Conservation (phyloP, 2,888 invertebrate species). For the Ormyrus rosae region DNA sequence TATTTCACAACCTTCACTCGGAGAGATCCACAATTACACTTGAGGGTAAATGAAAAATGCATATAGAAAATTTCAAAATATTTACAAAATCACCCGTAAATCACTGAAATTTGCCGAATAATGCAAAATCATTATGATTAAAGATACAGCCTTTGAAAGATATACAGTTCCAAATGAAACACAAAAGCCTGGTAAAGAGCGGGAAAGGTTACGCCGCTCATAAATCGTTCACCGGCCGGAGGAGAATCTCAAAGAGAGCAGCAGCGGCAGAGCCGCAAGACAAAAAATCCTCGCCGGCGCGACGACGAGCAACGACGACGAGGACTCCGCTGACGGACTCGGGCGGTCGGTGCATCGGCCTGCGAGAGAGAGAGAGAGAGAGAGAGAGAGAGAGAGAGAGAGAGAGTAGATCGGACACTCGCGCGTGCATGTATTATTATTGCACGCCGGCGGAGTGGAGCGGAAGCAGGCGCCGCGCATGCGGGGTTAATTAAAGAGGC, state of each 20-base stretch:
- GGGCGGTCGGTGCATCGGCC: slow-evolving; percentile 19
- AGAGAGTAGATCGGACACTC: slow-evolving; percentile 32
- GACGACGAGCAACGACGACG: slow-evolving; percentile 5
- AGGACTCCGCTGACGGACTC: neutral
- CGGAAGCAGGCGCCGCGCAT: slow-evolving; percentile 58
- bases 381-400: too few species aligned
- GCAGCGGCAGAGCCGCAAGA: neutral
- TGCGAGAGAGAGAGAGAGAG: too few species aligned
- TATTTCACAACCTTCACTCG: too few species aligned
- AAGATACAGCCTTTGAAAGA: too few species aligned
- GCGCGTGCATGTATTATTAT: slow-evolving; percentile 61
- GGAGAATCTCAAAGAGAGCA: neutral
- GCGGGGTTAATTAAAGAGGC: slow-evolving; percentile 71
- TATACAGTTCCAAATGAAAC: too few species aligned
- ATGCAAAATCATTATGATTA: too few species aligned
- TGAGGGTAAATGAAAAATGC: too few species aligned
- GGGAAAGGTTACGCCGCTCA: slow-evolving; percentile 45
- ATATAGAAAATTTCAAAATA: too few species aligned
- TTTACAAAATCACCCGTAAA: too few species aligned
- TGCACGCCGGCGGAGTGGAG: slow-evolving; percentile 29
- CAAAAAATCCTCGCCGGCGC: slow-evolving; percentile 15
- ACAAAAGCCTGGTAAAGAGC: neutral
- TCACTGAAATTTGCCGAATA: too few species aligned
- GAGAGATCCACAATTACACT: too few species aligned
- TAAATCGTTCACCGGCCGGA: slow-evolving; percentile 26